Conservation (phyloP, 2,797 vertebrate genomes). For the Hylomyscus alleni region DNA sequence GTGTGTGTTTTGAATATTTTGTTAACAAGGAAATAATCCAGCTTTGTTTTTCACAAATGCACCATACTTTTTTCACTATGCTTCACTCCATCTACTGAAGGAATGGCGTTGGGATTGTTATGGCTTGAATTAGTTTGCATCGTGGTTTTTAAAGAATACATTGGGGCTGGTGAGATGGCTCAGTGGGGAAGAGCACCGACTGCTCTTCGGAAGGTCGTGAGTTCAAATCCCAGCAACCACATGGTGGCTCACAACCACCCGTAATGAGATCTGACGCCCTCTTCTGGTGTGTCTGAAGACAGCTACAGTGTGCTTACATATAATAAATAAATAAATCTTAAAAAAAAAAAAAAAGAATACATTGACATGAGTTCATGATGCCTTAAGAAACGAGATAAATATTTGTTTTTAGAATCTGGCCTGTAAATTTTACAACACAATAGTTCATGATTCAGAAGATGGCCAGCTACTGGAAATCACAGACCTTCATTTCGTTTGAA, state of each 20-base stretch:
- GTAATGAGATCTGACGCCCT: no score
- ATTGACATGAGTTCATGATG: not conserved
- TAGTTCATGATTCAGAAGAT: not conserved
- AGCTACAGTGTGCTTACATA: no score
- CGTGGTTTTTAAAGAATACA: not conserved
- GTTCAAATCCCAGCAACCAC: no score
- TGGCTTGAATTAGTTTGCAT: constrained; percentile 16
- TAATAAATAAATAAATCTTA: no score
- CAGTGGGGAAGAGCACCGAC: no score
- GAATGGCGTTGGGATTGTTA: constrained; percentile 12
- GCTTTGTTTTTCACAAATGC: constrained; percentile 52
- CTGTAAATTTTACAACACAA: not conserved
- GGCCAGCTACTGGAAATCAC: constrained; percentile 3
- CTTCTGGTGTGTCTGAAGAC: no score
- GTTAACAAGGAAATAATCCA: constrained; percentile 61
- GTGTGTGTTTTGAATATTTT: constrained; percentile 61
- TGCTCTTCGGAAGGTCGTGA: no score
- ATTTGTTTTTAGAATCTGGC: constrained; percentile 3
- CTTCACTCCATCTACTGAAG: not conserved
- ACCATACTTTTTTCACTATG: not conserved
- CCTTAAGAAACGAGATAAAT: not conserved
- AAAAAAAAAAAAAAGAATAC: no score
- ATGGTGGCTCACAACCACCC: no score
- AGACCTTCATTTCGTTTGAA: constrained; percentile 15
- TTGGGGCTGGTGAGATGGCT: no score